Evolutionary conservation across 2,888 invertebrate genomes (phyloP).

Genomic region (Philaethria dido): DNA sequence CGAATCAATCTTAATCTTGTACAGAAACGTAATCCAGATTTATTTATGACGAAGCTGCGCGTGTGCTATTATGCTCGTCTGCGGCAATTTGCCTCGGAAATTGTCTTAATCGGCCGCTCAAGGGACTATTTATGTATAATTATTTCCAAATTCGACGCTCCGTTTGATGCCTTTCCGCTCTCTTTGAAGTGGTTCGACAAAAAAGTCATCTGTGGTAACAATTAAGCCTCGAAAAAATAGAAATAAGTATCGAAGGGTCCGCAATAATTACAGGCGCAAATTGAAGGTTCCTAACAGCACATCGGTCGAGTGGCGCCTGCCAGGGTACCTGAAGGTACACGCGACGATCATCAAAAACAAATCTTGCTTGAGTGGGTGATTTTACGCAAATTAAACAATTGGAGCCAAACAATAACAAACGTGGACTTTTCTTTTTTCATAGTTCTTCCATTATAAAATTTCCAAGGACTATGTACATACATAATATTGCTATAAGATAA

Average conservation of each 20-base stretch:
- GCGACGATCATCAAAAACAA: constrained; percentile 52
- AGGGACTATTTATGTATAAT: constrained; percentile 85
- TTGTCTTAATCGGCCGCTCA: constrained; percentile 84
- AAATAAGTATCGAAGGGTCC: constrained; percentile 84
- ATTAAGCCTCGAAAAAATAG: constrained; percentile 81
- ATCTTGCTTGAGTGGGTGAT: constrained; percentile 20
- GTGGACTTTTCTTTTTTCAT: neutral
- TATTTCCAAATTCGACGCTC: constrained; percentile 84
- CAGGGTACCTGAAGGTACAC: constrained; percentile 73
- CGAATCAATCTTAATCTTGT: constrained; percentile 84
- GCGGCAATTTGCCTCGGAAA: constrained; percentile 84
- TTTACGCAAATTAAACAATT: constrained; percentile 25
- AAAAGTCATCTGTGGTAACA: constrained; percentile 84
- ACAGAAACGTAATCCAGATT: constrained; percentile 83
- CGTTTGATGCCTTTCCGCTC: constrained; percentile 84
- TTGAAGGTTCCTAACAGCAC: constrained; percentile 79
- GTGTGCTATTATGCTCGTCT: constrained; percentile 84
- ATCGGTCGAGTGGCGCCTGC: constrained; percentile 75
- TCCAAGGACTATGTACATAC: neutral
- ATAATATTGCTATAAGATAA: neutral
- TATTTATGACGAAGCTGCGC: constrained; percentile 80
- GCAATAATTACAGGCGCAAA: constrained; percentile 83
- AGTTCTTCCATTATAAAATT: neutral
- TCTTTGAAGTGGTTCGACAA: constrained; percentile 83
- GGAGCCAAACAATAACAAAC: neutral